Conservation (phyloP, 2,797 vertebrate genomes). For the Halcyon smyrnensis region DNA sequence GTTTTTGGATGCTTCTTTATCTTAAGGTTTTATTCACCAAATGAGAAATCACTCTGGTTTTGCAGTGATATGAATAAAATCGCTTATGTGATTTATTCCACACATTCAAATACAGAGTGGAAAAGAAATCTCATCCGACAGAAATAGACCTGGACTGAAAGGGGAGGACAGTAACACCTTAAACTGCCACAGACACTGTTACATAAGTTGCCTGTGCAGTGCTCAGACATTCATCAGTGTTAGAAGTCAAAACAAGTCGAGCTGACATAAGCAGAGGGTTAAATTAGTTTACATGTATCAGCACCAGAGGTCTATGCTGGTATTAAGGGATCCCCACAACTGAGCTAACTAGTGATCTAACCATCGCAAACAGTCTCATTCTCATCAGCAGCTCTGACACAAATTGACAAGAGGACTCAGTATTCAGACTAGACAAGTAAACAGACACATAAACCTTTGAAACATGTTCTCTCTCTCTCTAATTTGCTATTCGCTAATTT, state of each 20-base stretch:
- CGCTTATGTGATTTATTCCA: neutral
- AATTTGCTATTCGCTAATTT: neutral
- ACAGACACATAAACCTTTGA: neutral
- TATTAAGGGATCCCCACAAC: neutral
- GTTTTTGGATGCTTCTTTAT: neutral
- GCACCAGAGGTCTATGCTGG: neutral
- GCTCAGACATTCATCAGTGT: neutral
- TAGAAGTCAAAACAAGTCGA: neutral
- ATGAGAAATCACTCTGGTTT: neutral
- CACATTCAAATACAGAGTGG: neutral
- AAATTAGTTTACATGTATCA: neutral
- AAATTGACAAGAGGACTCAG: neutral
- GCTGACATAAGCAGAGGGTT: neutral
- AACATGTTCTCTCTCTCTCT: neutral
- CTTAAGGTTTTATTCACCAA: neutral
- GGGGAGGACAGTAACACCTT: neutral
- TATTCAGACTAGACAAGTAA: neutral
- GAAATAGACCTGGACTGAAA: neutral
- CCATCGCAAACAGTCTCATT: neutral
- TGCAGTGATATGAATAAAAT: neutral
- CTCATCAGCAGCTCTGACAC: neutral
- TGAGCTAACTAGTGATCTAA: neutral
- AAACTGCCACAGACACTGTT: neutral
- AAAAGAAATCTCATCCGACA: neutral
- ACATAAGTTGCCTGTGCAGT: neutral